Base-by-base conservation (phyloP, 2,888 invertebrate genomes). In the Plebejus anna region DNA sequence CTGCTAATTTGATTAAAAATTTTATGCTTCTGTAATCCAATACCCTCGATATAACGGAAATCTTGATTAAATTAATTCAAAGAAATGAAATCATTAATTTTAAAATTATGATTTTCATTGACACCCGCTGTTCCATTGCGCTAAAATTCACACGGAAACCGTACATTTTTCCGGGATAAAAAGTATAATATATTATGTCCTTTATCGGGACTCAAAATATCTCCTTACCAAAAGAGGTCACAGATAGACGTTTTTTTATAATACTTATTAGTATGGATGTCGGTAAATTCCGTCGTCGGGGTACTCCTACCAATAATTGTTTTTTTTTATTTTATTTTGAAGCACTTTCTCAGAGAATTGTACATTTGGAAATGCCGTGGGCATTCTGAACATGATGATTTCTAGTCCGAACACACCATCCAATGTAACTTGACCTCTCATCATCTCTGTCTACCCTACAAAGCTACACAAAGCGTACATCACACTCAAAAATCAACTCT, bases 281-380 rank as follows among this genome's bases (percentile, higher is more conserved):
- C 11, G 28, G 28, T 61, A 9, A 61, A 11, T 61, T 61, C 11
- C 4, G 61, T 61, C 61, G 22, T 22, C 22, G 11, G 11, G 1
- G 28, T 61, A 0, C 1, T 22, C 22, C 22, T 22, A 22, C 22
- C 22, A 22, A 22, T 22, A 22, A 22, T 22, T 22, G 22, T 22
- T 22, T 22, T 22, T 0, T 22, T 22, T 22, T 22, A 22, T 22
- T 61, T 59, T 13, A 13, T 28, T 22, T 32, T 32, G 5, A 36
- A 3, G 11, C 22, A 22, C 72, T 72, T 72, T 72, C 47, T 42
- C 11, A 72, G 9, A 9, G 11, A 5, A 72, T 28, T 4, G 72
- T 72, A 72, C 72, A 47, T 47, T 72, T 72, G 47, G 28, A 47
- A 72, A 42, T 72, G 72, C 72, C 72, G 47, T 42, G 72, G 72